Evolutionary conservation across 2,888 invertebrate species (phyloP).

Genomic region (Kuschelorhynchus macadamiae): DNA sequence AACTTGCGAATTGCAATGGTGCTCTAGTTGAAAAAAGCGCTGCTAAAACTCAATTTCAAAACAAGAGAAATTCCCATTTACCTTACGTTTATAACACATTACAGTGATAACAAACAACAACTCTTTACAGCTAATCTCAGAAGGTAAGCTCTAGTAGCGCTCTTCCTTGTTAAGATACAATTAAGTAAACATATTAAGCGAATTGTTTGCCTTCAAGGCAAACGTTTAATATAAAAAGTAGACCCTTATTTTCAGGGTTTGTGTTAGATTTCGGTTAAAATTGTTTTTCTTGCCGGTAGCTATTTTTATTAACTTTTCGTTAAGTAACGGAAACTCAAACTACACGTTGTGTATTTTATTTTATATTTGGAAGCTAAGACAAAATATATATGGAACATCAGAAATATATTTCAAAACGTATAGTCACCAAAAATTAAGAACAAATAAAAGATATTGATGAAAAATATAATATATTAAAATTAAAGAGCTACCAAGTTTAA

Average conservation of each 20-base stretch:
- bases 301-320: conserved; percentile 20
- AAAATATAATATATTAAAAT: too few species aligned
- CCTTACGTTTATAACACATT: conserved; percentile 5
- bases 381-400: too few species aligned
- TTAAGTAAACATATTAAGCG: conserved; percentile 29
- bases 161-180: conserved; percentile 24
- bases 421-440: too few species aligned
- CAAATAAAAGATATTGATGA: too few species aligned
- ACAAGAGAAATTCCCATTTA: conserved; percentile 4
- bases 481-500: too few species aligned
- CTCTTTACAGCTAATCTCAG: conserved; percentile 16
- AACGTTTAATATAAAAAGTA: conserved; percentile 29
- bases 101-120: conserved; percentile 20
- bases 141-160: conserved; percentile 7
- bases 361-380: too few species aligned
- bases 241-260: conserved; percentile 18
- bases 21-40: not conserved
- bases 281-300: conserved; percentile 10
- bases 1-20: too few species aligned
- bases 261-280: conserved; percentile 5
- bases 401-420: too few species aligned
- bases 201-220: conserved; percentile 21
- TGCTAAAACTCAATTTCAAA: conserved; percentile 3
- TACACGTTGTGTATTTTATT: too few species aligned
- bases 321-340: too few species aligned